Evolutionary conservation across 2,888 invertebrate species (phyloP), one percentile per base, ranked within the genome.

Genomic region (Dasypogon diadema): DNA sequence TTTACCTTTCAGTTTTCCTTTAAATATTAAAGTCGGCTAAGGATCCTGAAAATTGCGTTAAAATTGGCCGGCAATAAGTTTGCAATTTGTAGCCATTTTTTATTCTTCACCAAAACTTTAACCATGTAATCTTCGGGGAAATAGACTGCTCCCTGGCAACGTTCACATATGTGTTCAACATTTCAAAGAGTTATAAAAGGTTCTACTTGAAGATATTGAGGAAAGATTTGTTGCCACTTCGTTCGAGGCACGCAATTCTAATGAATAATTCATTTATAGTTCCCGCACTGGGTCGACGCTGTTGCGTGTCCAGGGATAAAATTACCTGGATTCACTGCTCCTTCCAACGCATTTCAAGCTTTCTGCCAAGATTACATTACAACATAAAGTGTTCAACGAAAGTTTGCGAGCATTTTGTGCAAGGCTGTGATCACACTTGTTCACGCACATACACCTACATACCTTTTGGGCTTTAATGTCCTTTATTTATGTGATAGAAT

Each of bases 201-300:
- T 70, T 54, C 54, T 22, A 18, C 48, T 70, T 46, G 30, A 70
- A 70, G 10, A 16, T 18, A n/a, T 46, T 18, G 70, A 54, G 54
- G n/a, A 34, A 70, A 70, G 54, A 70, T 70, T 70, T 70, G 70
- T 70, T 70, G 30, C 70, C 70, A 70, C 34, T 51, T 70, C 70
- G 70, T 70, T 70, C 34, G 21, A n/a, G 54, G 70, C 70, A 70
- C 70, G 70, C 70, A 70, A 70, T 70, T 54, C 54, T 54, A 34
- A 70, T 70, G 70, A 70, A 70, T 70, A 21, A 70, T 70, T 70
- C 70, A 70, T 70, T 54, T 14, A 51, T 54, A 70, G 54, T 51
- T 54, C 54, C 46, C 51, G 65, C 54, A 54, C 26, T 54, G 51
- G 70, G 70, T 70, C 34, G 18, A 16, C 18, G 18, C 46, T 24